Evolutionary conservation across 2,113 vertebrate genomes (phyloP), one percentile per base, ranked within the genome.

Genomic region (Pagrus major): DNA sequence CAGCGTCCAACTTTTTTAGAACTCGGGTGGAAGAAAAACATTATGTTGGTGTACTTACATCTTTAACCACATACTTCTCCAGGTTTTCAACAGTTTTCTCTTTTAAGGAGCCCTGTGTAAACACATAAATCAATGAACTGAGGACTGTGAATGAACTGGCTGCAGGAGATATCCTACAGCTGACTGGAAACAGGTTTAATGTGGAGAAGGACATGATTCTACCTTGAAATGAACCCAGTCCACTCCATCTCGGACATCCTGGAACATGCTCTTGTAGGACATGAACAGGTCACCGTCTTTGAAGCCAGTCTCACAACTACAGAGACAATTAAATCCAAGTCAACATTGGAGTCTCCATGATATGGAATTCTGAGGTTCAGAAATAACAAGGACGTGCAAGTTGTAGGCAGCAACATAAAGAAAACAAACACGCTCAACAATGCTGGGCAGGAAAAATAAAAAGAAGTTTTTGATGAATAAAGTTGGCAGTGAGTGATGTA

Each of bases 201-300:
- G 44, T 11, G 35, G 33, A 46, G 44, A 23, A 18, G 0, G 4
- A 56, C 9, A 41, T 1, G 4, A 49, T 2, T 66, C 1, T 58
- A 92, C 98, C 97, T 98, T 97, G 80, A 98, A 97, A 91, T 99
- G 98, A 86, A 99, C 96, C 97, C 97, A 99, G 91, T 99, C 98
- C 60, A 99, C 97, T 7, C 96, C 97, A 14, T 99, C 98, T 75
- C 98, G 93, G 46, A 99, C 96, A 56, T 99, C 98, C 90, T 99
- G 97, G 94, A 99, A 99, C 97, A 99, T 98, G 85, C 98, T 98
- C 92, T 97, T 96, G 91, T 96, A 99, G 82, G 97, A 99, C 98
- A 99, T 97, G 93, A 99, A 99, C 76, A 99, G 97, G 86, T 99
- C 98, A 23, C 97, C 98, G 59, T 99, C 96, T 94, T 98, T 99